Percentiles rank a stretch among this genome's conserved stretches.
These are phyloP conservation scores for Zele albiditarsus DNA, from an alignment of 2,888 invertebrate genomes.

Conservation along the genomic window DNA sequence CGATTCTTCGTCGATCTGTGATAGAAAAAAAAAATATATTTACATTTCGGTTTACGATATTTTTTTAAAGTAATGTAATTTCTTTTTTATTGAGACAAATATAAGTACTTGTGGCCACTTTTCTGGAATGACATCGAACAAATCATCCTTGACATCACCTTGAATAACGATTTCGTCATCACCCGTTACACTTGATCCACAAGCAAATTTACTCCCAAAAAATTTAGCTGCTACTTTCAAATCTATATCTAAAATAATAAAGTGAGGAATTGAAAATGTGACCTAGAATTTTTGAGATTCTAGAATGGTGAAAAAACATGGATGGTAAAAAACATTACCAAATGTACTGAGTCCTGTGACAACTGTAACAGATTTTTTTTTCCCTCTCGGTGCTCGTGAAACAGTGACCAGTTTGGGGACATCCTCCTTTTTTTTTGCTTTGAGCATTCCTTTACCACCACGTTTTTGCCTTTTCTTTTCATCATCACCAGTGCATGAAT, in stretches of 20 bases:
- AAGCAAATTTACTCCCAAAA: constrained; percentile 98
- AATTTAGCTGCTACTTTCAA: constrained; percentile 98
- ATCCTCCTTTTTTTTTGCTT: constrained; percentile 95
- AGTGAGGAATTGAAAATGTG: background rate
- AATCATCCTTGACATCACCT: constrained; percentile 98
- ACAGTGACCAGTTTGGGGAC: constrained; percentile 89
- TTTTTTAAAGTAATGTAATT: background rate
- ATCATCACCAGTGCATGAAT: constrained; percentile 86
- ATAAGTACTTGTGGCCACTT: constrained; percentile 94
- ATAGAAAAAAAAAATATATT: constrained; percentile 55
- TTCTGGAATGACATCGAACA: constrained; percentile 97
- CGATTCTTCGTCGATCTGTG: constrained; percentile 90
- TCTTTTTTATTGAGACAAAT: background rate
- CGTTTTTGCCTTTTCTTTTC: constrained; percentile 97
- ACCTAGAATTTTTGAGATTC: no score
- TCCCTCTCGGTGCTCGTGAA: constrained; percentile 94
- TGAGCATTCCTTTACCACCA: constrained; percentile 96
- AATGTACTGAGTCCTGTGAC: constrained; percentile 96
- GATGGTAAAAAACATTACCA: constrained; percentile 76
- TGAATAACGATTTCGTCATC: constrained; percentile 99
- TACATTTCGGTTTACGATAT: constrained; percentile 20
- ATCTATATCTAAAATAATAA: constrained; percentile 86
- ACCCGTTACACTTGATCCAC: constrained; percentile 99
- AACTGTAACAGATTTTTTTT: constrained; percentile 98
- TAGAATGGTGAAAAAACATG: background rate